These are phyloP conservation scores for Drosophila borborema DNA, from an alignment of 2,888 invertebrate genomes.

Conservation along the genomic window DNA sequence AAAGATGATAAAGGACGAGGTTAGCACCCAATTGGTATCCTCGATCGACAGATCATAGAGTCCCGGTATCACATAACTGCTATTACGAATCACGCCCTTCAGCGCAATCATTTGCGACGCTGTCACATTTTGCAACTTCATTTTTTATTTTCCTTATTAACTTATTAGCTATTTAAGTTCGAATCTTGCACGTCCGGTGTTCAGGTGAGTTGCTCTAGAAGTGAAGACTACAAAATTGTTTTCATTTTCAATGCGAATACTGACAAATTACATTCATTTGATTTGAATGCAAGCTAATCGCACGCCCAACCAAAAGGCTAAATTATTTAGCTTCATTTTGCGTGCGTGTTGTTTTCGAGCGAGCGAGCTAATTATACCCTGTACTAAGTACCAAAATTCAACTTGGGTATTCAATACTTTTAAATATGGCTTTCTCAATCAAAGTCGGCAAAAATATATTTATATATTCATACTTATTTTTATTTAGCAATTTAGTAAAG, in stretches of 20 bases:
- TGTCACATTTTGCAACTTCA: conserved; percentile 78
- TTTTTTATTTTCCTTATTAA: conserved; percentile 19
- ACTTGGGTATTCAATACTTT: background rate
- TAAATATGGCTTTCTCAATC: background rate
- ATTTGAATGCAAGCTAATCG: conserved; percentile 65
- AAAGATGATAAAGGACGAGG: conserved; percentile 95
- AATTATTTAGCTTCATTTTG: conserved; percentile 57
- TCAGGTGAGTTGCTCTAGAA: conserved; percentile 21
- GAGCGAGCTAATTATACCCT: conserved; percentile 45
- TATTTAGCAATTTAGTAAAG: no score
- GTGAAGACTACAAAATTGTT: conserved; percentile 30
- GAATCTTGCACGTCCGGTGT: conserved; percentile 18
- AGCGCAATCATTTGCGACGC: conserved; percentile 80
- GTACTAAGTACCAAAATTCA: background rate
- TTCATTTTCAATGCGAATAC: conserved; percentile 24
- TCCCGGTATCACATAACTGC: conserved; percentile 86
- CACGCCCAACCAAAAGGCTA: conserved; percentile 29
- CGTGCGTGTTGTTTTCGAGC: conserved; percentile 61
- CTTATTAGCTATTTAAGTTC: background rate
- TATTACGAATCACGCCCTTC: conserved; percentile 82
- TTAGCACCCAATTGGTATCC: conserved; percentile 95
- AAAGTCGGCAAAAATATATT: background rate
- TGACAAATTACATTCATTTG: conserved; percentile 67
- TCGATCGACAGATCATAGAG: conserved; percentile 89
- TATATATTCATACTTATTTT: no score